Evolutionary conservation across 2,797 vertebrate species (phyloP).

Genomic region (Sebastes oblongus): DNA sequence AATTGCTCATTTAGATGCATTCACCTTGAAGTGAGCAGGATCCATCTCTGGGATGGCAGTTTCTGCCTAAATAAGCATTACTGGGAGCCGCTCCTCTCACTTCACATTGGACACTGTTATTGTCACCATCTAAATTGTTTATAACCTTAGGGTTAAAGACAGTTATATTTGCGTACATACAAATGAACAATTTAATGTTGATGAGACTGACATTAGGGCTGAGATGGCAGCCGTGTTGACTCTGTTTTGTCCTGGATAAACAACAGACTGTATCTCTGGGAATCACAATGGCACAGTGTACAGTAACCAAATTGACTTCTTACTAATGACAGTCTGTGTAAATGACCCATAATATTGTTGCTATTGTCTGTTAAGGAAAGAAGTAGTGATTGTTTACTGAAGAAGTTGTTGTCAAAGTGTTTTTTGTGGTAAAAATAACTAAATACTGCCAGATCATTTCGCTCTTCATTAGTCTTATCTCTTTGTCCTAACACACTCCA

Average conservation of each 20-base stretch:
- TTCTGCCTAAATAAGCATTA: slow-evolving; percentile 62
- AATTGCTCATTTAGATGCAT: slow-evolving; percentile 69
- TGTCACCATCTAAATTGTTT: slow-evolving; percentile 65
- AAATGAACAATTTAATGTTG: slow-evolving; percentile 64
- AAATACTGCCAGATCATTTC: slow-evolving; percentile 41
- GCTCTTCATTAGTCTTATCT: slow-evolving; percentile 60
- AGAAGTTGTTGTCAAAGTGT: slow-evolving; percentile 8
- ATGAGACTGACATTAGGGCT: slow-evolving; percentile 60
- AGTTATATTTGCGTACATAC: slow-evolving; percentile 63
- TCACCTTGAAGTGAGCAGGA: slow-evolving; percentile 71
- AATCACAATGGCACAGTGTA: not conserved
- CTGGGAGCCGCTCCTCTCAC: slow-evolving; percentile 26
- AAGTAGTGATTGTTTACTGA: slow-evolving; percentile 18
- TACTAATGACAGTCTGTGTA: slow-evolving; percentile 22
- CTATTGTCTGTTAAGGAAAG: slow-evolving; percentile 15
- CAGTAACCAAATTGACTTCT: not conserved
- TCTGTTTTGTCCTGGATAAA: not conserved
- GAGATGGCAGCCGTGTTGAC: slow-evolving; percentile 16
- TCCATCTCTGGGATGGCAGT: slow-evolving; percentile 56
- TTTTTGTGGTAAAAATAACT: slow-evolving; percentile 27
- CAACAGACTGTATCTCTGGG: not conserved
- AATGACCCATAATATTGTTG: slow-evolving; percentile 30
- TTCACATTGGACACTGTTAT: slow-evolving; percentile 57
- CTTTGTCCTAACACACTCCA: slow-evolving; percentile 22
- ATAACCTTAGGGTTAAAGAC: slow-evolving; percentile 69